Evolutionary conservation across 2,888 invertebrate species (phyloP).

Genomic region (Melieria picta): DNA sequence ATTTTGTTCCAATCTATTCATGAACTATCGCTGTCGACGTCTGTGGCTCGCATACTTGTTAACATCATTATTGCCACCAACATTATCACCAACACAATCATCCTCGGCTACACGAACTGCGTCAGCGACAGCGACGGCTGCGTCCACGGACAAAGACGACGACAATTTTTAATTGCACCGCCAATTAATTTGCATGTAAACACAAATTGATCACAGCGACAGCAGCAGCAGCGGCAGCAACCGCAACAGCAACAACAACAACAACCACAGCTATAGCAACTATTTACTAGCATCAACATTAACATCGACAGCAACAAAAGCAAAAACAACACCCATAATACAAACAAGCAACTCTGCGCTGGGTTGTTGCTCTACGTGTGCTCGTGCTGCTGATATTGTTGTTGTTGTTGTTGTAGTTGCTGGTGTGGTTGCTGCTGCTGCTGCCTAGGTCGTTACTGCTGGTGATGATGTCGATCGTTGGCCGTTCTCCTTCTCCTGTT

Average conservation of each 20-base stretch:
- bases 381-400: slow-evolving; percentile 6
- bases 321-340: slow-evolving; percentile 21
- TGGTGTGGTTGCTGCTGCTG: slow-evolving; percentile 1
- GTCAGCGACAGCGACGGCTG: slow-evolving; percentile 12
- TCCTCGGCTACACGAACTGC: neutral
- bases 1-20: too few species aligned
- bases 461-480: too few species aligned
- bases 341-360: slow-evolving; percentile 3
- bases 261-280: slow-evolving; percentile 17
- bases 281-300: slow-evolving; percentile 45
- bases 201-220: slow-evolving; percentile 49
- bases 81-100: neutral
- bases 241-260: slow-evolving; percentile 37
- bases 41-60: neutral
- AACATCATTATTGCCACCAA: slow-evolving; percentile 22
- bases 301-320: slow-evolving; percentile 28
- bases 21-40: too few species aligned
- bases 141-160: slow-evolving; percentile 7
- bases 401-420: slow-evolving; percentile 8
- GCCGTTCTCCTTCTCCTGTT: too few species aligned
- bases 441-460: neutral
- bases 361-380: neutral
- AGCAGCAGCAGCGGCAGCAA: slow-evolving; percentile 33
- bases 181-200: slow-evolving; percentile 49
- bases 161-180: slow-evolving; percentile 38